Evolutionary conservation across 2,797 vertebrate genomes (phyloP).

Genomic region (Hemibagrus guttatus): DNA sequence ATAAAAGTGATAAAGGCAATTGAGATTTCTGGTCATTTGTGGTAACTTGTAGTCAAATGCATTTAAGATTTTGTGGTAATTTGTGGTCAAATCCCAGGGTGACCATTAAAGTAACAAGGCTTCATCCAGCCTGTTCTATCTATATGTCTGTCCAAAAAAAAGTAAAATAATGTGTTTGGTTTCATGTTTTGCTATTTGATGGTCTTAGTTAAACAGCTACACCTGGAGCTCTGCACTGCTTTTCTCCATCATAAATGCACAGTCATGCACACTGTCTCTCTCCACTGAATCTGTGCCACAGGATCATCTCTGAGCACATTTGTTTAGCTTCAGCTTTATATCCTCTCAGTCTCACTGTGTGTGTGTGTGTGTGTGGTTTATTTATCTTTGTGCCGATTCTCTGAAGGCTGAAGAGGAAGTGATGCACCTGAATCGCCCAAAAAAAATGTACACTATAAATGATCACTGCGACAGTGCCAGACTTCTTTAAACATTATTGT

Average conservation of each 20-base stretch:
- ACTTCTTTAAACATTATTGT: conserved; percentile 5
- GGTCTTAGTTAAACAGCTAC: background rate
- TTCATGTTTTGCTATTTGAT: conserved; percentile 7
- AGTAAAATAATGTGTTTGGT: background rate
- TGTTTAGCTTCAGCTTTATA: conserved; percentile 21
- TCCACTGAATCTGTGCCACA: conserved; percentile 3
- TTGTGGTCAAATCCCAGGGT: background rate
- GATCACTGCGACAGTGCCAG: background rate
- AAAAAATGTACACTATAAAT: background rate
- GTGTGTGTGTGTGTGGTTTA: conserved; percentile 2
- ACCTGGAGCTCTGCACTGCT: background rate
- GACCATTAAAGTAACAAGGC: background rate
- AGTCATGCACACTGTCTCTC: conserved; percentile 22
- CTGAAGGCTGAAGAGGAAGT: conserved; percentile 14
- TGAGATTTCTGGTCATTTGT: background rate
- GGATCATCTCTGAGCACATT: conserved; percentile 33
- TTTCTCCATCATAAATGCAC: conserved; percentile 12
- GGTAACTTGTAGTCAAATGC: background rate
- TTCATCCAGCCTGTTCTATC: background rate
- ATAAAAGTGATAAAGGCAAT: background rate
- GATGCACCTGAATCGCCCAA: conserved; percentile 15
- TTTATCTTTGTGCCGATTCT: conserved; percentile 30
- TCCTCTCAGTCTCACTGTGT: background rate
- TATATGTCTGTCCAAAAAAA: background rate
- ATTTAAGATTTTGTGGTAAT: background rate